These are phyloP conservation scores for Solea solea DNA, from an alignment of 2,113 vertebrate species.

Conservation along the genomic window DNA sequence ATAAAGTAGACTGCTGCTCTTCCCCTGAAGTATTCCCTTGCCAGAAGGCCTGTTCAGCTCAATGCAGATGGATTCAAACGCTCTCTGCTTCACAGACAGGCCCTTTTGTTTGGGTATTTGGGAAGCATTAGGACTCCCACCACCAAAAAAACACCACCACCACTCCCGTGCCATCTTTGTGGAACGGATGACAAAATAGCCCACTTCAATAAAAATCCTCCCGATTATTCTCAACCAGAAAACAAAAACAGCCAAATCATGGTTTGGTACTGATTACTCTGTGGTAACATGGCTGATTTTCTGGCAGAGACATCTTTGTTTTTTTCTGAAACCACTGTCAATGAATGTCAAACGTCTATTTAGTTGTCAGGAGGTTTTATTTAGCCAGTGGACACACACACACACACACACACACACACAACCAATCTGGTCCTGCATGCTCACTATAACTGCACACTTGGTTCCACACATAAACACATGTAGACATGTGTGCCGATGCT, in stretches of 20 bases:
- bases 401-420: conserved; percentile 16
- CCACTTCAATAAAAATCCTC: neutral
- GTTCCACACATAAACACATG: conserved; percentile 15
- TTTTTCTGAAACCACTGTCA: conserved; percentile 1
- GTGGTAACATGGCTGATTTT: neutral
- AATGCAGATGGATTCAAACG: conserved; percentile 77
- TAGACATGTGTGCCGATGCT: conserved; percentile 9
- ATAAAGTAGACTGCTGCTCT: conserved; percentile 97
- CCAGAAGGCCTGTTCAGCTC: conserved; percentile 90
- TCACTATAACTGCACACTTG: conserved; percentile 21
- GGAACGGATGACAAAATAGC: conserved; percentile 7
- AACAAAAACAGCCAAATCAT: neutral
- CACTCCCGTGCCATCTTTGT: conserved; percentile 31
- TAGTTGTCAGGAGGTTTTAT: conserved; percentile 43
- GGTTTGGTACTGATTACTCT: conserved; percentile 21
- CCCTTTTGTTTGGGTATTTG: conserved; percentile 76
- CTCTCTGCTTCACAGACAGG: conserved; percentile 78
- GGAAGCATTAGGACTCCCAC: conserved; percentile 46
- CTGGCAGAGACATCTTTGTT: neutral
- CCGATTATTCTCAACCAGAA: conserved; percentile 36
- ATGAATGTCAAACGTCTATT: conserved; percentile 25
- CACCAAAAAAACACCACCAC: neutral
- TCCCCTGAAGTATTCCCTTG: conserved; percentile 90
- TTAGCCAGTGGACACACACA: conserved; percentile 31
- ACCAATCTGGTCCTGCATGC: conserved; percentile 39